A percentile compares a stretch with the other conserved stretches of the same genome.
These are phyloP conservation scores for Dynastes tityus DNA, from an alignment of 2,888 invertebrate genomes.

Conservation along the genomic window DNA sequence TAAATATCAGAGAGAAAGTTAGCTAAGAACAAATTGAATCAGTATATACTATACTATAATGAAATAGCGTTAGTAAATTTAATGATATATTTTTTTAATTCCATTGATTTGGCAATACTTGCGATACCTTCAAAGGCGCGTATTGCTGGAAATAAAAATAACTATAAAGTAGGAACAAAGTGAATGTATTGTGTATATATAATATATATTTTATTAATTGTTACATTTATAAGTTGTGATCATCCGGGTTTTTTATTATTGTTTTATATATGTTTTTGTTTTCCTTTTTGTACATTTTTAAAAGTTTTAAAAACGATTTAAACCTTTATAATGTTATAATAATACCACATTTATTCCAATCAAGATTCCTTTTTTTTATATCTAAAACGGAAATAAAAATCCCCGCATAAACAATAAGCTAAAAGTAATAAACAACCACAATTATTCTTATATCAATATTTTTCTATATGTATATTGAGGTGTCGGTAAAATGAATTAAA, in stretches of 20 bases:
- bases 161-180: slow-evolving; percentile 8
- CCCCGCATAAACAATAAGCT: slow-evolving; percentile 51
- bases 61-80: slow-evolving; percentile 26
- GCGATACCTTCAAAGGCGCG: not conserved
- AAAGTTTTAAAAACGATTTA: slow-evolving; percentile 33
- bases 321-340: slow-evolving; percentile 27
- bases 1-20: slow-evolving; percentile 11
- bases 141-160: slow-evolving; percentile 39
- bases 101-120: slow-evolving; percentile 40
- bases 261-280: slow-evolving; percentile 21
- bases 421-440: slow-evolving; percentile 43
- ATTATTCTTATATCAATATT: slow-evolving; percentile 34
- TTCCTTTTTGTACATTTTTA: slow-evolving; percentile 46
- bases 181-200: slow-evolving; percentile 49
- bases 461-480: slow-evolving; percentile 58
- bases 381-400: not conserved
- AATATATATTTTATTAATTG: slow-evolving; percentile 50
- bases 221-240: slow-evolving; percentile 50
- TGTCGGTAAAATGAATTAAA: slow-evolving; percentile 54
- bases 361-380: slow-evolving; percentile 11
- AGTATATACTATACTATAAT: slow-evolving; percentile 34
- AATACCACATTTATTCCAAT: not conserved
- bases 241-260: slow-evolving; percentile 48
- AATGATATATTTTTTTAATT: slow-evolving; percentile 47
- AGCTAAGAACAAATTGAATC: slow-evolving; percentile 39